Base-by-base conservation (phyloP, 2,888 invertebrate species). In the Campoplex nolae region DNA sequence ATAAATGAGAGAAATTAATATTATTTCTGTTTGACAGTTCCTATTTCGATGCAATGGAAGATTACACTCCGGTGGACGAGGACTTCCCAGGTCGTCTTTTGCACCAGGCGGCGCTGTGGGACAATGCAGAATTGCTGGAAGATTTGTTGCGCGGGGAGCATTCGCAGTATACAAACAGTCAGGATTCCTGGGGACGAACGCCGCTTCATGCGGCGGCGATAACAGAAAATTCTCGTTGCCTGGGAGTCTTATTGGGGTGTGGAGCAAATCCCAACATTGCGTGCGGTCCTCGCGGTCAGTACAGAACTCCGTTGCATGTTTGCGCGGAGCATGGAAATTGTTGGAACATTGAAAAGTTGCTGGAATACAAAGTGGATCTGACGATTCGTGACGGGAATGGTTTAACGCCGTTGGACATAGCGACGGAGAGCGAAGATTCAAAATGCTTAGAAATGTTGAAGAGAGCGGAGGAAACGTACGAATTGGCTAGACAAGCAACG, bases 41-140 rank as follows among this genome's bases (percentile, higher is more conserved):
- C 23, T 68, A 42, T 32, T 62, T 35, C 28, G 51, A 65, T 71
- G 74, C 23, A 13, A 95, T 95, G 95, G 95, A 97, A 95, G 97
- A 97, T 94, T 96, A 97, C 83, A 97, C 97, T n/a, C 97, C 97
- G n/a, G 97, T 97, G 91, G 97, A 97, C 91, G 97, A 97, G 92
- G 96, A 97, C 93, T 97, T 97, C 93, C 97, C 97, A 88, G 97
- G 97, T 7, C 96, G 97, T 76, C 95, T 97, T 74, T 94, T 97
- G 83, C 97, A 97, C 91, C 97, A 97, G 96, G 98, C 98, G 18
- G 98, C 98, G 0, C 94, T 98, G 23, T 98, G 98, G 98, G 98
- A 98, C 94, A 98, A 98, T 92, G 96, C 97, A 28, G 98, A 98
- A 92, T 95, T 98, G 0, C 95, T 98, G n/a, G 96, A 97, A 92